Evolutionary conservation across 2,888 invertebrate species (phyloP).

Genomic region (Dynastes maya): DNA sequence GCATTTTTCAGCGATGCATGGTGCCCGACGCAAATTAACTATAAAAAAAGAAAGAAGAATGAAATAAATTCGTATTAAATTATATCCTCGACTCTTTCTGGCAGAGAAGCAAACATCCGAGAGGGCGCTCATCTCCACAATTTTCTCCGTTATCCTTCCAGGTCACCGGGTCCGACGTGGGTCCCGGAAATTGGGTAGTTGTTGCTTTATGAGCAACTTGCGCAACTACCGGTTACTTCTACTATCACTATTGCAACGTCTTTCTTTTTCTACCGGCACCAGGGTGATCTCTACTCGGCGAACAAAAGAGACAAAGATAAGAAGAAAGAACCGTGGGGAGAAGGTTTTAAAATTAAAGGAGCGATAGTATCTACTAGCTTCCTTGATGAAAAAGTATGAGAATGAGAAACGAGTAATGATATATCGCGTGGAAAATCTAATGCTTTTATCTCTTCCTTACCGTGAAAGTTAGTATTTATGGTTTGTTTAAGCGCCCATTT

Average conservation of each 20-base stretch:
- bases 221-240: conserved; percentile 64
- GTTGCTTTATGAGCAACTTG: conserved; percentile 68
- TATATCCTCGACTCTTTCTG: conserved; percentile 10
- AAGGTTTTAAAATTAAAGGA: conserved; percentile 9
- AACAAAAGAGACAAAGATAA: not conserved
- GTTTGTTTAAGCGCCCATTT: too few species aligned
- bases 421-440: not conserved
- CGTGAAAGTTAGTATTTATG: not conserved
- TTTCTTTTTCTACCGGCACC: not conserved
- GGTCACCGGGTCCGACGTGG: conserved; percentile 65
- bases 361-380: not conserved
- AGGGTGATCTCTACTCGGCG: not conserved
- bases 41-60: not conserved
- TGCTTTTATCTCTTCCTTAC: not conserved
- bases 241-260: not conserved
- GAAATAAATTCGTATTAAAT: conserved; percentile 39
- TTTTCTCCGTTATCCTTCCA: conserved; percentile 65
- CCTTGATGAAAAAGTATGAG: conserved; percentile 8
- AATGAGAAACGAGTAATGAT: not conserved
- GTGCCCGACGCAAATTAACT: too few species aligned
- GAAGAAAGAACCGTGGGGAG: not conserved
- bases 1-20: too few species aligned
- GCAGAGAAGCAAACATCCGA: conserved; percentile 34
- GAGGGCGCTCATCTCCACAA: conserved; percentile 52
- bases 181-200: conserved; percentile 69